Conservation (phyloP, 2,797 vertebrate genomes). For the Pristis pectinata region DNA sequence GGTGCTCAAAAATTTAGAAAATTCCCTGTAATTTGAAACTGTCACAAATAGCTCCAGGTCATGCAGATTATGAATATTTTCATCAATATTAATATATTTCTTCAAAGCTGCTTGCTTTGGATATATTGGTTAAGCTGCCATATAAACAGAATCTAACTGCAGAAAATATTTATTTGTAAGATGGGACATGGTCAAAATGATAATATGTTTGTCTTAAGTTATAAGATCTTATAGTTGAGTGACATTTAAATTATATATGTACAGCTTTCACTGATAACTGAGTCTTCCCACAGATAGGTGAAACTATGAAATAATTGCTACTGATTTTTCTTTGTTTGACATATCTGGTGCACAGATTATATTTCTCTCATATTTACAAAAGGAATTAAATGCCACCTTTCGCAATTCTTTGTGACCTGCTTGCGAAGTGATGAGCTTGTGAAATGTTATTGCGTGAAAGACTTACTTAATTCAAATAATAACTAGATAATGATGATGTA, state of each 20-base stretch:
- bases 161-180: background rate
- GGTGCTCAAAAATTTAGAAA: background rate
- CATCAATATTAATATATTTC: background rate
- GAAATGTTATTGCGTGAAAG: background rate
- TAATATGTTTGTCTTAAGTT: background rate
- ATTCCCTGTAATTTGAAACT: background rate
- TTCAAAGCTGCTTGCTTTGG: background rate
- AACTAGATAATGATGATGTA: background rate
- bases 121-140: background rate
- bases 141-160: background rate
- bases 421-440: background rate
- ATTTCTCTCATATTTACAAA: background rate
- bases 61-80: background rate
- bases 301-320: background rate
- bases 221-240: background rate
- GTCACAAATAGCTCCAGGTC: background rate
- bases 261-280: background rate
- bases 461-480: background rate
- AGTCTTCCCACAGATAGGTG: background rate
- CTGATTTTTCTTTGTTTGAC: background rate
- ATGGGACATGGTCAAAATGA: background rate
- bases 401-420: background rate
- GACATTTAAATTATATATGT: background rate
- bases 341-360: background rate
- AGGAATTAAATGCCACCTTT: background rate